phyloP scores from a whole-genome alignment of 2,888 invertebrate genomes.

The Platynereis dumerilii region DNA sequence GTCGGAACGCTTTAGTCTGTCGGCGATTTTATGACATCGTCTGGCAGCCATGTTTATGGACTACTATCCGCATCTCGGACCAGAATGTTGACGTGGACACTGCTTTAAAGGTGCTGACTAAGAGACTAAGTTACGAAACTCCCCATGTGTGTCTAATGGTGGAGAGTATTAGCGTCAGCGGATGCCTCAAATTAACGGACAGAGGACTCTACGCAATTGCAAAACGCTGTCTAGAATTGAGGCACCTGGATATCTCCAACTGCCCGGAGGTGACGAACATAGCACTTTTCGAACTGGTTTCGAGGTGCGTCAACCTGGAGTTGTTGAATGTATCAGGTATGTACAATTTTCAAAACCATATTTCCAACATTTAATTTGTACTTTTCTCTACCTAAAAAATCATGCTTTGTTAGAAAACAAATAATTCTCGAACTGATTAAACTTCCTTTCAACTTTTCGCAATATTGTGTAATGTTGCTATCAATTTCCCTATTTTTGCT shows the following conservation, averaged over 20 bases:
- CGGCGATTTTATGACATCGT: constrained; percentile 77
- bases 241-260: constrained; percentile 80
- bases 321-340: constrained; percentile 78
- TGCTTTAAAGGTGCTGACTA: constrained; percentile 69
- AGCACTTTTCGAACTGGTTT: constrained; percentile 79
- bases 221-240: constrained; percentile 80
- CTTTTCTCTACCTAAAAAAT: too few species aligned
- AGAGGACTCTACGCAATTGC: constrained; percentile 79
- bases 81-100: constrained; percentile 72
- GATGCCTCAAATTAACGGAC: constrained; percentile 77
- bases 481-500: too few species aligned
- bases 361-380: too few species aligned
- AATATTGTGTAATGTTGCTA: too few species aligned
- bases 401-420: too few species aligned
- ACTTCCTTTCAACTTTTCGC: too few species aligned
- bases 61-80: constrained; percentile 70
- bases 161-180: constrained; percentile 73
- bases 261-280: constrained; percentile 78
- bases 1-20: constrained; percentile 77
- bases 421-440: too few species aligned
- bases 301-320: constrained; percentile 80
- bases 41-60: constrained; percentile 81
- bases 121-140: constrained; percentile 72
- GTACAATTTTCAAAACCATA: too few species aligned
- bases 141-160: constrained; percentile 75